phyloP scores from a whole-genome alignment of 2,113 vertebrate species.

The Xenopus laevis region DNA sequence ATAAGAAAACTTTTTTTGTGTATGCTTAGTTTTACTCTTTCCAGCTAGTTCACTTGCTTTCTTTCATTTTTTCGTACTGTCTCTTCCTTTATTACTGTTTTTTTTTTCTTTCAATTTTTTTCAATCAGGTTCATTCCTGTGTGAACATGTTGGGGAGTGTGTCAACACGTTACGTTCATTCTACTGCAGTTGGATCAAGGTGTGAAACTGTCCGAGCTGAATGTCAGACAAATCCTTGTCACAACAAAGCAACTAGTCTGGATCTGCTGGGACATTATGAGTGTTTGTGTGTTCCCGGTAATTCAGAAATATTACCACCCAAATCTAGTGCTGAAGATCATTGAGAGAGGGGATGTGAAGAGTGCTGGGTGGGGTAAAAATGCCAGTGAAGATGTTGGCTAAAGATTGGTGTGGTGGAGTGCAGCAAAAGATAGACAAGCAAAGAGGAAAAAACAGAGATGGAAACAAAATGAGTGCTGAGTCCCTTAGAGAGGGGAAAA shows the following conservation, averaged over 20 bases:
- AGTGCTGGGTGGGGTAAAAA: too few relatives aligned
- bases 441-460: too few relatives aligned
- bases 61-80: background rate
- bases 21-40: background rate
- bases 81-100: background rate
- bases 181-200: constrained; percentile 54
- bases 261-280: constrained; percentile 55
- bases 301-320: background rate
- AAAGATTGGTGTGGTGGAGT: background rate
- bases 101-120: background rate
- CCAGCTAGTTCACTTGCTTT: background rate
- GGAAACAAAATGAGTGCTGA: too few relatives aligned
- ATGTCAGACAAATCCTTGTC: constrained; percentile 61
- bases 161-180: constrained; percentile 60
- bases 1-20: background rate
- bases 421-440: background rate
- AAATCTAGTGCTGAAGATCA: too few relatives aligned
- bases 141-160: constrained; percentile 58
- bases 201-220: constrained; percentile 54
- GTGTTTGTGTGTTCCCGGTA: constrained; percentile 61
- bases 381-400: too few relatives aligned
- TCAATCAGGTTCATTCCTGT: constrained; percentile 52
- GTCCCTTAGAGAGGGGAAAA: too few relatives aligned
- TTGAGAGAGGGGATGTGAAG: too few relatives aligned
- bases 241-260: constrained; percentile 53